These are phyloP conservation scores for Entelurus aequoreus DNA, from an alignment of 2,113 vertebrate species.

Conservation along the genomic window DNA sequence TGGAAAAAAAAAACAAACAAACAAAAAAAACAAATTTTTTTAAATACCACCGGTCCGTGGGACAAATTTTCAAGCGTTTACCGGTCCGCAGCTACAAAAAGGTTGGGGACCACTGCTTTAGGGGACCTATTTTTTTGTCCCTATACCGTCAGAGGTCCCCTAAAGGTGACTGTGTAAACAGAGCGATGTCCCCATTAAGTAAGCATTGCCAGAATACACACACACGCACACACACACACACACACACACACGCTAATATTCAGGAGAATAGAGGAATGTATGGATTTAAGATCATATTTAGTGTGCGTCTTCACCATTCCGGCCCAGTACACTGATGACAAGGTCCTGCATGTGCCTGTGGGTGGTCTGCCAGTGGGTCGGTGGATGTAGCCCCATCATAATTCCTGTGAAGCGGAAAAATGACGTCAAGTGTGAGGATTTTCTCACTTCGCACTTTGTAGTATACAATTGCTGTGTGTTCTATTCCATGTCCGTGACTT, in stretches of 20 bases:
- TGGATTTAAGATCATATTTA: constrained; percentile 30
- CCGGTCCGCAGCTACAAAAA: too few relatives aligned
- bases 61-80: too few relatives aligned
- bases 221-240: constrained; percentile 19
- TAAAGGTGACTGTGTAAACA: too few relatives aligned
- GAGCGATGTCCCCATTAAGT: too few relatives aligned
- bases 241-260: constrained; percentile 32
- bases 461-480: not conserved
- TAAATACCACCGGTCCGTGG: too few relatives aligned
- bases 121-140: too few relatives aligned
- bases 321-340: not conserved
- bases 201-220: too few relatives aligned
- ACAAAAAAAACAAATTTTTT: too few relatives aligned
- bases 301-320: not conserved
- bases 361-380: not conserved
- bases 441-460: not conserved
- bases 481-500: too few relatives aligned
- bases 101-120: too few relatives aligned
- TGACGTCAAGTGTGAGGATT: not conserved
- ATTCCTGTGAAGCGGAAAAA: not conserved
- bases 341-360: not conserved
- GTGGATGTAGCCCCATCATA: not conserved
- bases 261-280: constrained; percentile 18
- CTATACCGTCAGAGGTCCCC: too few relatives aligned
- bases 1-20: too few relatives aligned